Percentiles rank a stretch among this genome's conserved stretches.
Conservation (phyloP, 2,888 invertebrate genomes). For the Orgyia antiqua region DNA sequence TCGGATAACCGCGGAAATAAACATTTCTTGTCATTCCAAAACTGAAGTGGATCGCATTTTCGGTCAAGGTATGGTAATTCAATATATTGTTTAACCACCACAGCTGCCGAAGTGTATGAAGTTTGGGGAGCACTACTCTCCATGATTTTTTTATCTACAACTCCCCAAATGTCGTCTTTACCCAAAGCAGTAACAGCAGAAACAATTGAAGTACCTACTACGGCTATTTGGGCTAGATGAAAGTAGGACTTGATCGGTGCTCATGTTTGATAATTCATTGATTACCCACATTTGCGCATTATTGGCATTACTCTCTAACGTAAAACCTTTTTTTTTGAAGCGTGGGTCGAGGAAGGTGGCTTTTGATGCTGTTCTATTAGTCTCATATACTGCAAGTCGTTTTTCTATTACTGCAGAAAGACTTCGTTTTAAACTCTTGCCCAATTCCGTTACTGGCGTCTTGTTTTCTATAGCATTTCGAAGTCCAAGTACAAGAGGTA, state of each 20-base stretch:
- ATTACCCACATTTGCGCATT: slow-evolving; percentile 19
- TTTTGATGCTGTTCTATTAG: slow-evolving; percentile 21
- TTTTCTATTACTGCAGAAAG: slow-evolving; percentile 21
- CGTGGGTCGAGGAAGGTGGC: slow-evolving; percentile 15
- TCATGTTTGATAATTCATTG: slow-evolving; percentile 15
- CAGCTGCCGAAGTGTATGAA: slow-evolving; percentile 5
- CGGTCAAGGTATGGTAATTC: slow-evolving; percentile 13
- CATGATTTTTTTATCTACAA: neutral
- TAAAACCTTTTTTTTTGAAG: slow-evolving; percentile 6
- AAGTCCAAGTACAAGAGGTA: slow-evolving; percentile 18
- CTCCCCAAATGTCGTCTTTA: neutral
- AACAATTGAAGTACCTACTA: neutral
- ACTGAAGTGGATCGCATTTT: slow-evolving; percentile 4
- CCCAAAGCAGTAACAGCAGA: neutral
- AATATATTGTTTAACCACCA: slow-evolving; percentile 22
- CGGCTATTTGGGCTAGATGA: neutral
- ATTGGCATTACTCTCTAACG: slow-evolving; percentile 16
- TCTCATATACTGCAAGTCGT: slow-evolving; percentile 15
- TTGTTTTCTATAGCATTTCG: slow-evolving; percentile 15
- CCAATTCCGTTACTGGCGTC: slow-evolving; percentile 12
- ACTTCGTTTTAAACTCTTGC: slow-evolving; percentile 12
- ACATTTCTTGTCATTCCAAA: slow-evolving; percentile 1
- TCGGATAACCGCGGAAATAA: neutral
- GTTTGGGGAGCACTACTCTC: neutral
- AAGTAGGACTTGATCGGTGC: slow-evolving; percentile 11